Conservation (phyloP, 2,113 vertebrate species). For the Accipiter virgatus region DNA sequence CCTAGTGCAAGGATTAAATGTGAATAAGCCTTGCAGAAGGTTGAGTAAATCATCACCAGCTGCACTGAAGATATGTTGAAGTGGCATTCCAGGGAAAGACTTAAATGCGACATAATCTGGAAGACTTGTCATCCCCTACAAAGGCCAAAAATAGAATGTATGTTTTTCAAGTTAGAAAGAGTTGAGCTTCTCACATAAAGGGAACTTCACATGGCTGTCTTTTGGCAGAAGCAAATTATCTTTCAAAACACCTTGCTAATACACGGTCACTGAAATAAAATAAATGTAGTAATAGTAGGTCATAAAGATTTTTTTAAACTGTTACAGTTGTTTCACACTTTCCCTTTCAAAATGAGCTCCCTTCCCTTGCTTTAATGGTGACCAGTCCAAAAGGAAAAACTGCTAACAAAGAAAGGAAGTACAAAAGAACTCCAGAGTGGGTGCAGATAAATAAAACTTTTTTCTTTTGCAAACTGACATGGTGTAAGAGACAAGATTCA, state of each 20-base stretch:
- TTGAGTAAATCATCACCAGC: conserved; percentile 91
- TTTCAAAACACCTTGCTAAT: neutral
- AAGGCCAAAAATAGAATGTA: neutral
- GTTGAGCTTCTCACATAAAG: neutral
- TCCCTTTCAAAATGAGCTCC: neutral
- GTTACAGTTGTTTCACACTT: neutral
- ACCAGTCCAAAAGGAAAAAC: neutral
- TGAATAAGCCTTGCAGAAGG: conserved; percentile 90
- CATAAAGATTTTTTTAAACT: neutral
- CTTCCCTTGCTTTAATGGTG: neutral
- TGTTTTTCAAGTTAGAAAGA: neutral
- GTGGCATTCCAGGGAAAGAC: conserved; percentile 88
- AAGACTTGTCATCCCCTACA: conserved; percentile 89
- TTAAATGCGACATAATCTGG: conserved; percentile 97
- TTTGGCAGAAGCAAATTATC: neutral
- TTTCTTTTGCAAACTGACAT: neutral
- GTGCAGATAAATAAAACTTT: neutral
- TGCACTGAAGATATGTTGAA: conserved; percentile 96
- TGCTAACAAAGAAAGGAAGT: neutral
- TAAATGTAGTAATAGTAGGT: neutral
- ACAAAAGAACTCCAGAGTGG: neutral
- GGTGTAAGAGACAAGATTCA: neutral
- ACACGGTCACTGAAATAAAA: neutral
- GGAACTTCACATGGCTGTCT: neutral
- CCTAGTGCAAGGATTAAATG: conserved; percentile 87